Percentiles rank a stretch among this genome's conserved stretches.
Evolutionary conservation across 2,888 invertebrate species (phyloP).

Genomic region (Luperina nickerlii): DNA sequence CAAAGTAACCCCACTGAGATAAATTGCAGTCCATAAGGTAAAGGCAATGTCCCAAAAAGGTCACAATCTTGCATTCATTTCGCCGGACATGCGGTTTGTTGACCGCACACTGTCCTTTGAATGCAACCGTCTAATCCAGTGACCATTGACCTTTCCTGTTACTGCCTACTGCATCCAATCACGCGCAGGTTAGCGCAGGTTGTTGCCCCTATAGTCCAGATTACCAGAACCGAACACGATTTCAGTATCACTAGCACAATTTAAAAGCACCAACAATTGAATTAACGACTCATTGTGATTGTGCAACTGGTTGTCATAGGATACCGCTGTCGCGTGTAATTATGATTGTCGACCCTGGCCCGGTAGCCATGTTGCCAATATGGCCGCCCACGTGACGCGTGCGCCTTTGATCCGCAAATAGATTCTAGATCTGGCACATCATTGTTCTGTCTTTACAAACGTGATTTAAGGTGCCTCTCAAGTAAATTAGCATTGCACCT

Average conservation of each 20-base stretch:
- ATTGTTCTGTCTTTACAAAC: constrained; percentile 45
- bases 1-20: constrained; percentile 2
- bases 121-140: constrained; percentile 45
- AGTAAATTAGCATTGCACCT: constrained; percentile 28
- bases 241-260: constrained; percentile 18
- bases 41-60: constrained; percentile 26
- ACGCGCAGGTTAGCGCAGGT: constrained; percentile 38
- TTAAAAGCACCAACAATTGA: constrained; percentile 52
- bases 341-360: constrained; percentile 75
- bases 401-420: constrained; percentile 59
- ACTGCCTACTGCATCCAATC: constrained; percentile 36
- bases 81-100: constrained; percentile 26
- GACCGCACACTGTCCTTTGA: constrained; percentile 39
- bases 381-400: constrained; percentile 71
- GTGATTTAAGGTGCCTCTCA: constrained; percentile 17
- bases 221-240: constrained; percentile 15
- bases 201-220: constrained; percentile 31
- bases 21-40: constrained; percentile 6
- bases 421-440: constrained; percentile 58
- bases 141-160: constrained; percentile 43
- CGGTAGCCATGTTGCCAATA: constrained; percentile 73
- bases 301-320: constrained; percentile 73
- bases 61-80: constrained; percentile 29
- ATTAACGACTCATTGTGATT: constrained; percentile 65
- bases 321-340: constrained; percentile 70